Percentiles rank a stretch among this genome's conserved stretches.
These are phyloP conservation scores for Enoplolaimus lenunculus DNA, from an alignment of 2,888 invertebrate species.

Conservation along the genomic window DNA sequence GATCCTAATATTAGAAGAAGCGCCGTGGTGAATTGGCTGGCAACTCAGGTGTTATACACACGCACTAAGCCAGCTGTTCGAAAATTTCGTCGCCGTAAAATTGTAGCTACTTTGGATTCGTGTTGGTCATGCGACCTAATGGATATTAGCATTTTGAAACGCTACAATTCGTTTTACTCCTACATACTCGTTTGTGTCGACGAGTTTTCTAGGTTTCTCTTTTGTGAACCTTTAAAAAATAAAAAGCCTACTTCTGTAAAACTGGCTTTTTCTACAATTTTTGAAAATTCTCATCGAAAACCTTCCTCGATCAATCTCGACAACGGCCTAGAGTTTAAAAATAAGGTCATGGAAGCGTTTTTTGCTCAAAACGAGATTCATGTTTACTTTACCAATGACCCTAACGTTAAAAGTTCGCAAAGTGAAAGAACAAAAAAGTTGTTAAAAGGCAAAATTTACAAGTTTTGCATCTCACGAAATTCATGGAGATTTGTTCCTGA, in stretches of 20 bases:
- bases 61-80: no score
- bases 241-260: neutral
- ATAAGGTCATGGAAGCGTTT: neutral
- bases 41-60: no score
- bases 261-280: neutral
- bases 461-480: conserved; percentile 1
- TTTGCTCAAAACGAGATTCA: neutral
- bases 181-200: neutral
- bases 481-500: neutral
- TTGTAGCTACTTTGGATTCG: neutral
- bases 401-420: neutral
- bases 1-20: neutral
- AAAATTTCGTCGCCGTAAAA: neutral
- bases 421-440: neutral
- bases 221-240: neutral
- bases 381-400: neutral
- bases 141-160: neutral
- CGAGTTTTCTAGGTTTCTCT: neutral
- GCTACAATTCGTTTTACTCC: neutral
- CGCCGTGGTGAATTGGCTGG: neutral
- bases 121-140: neutral
- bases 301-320: neutral
- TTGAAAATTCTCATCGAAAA: neutral
- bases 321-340: neutral
- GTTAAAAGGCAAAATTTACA: conserved; percentile 3